Evolutionary conservation across 1,140 invertebrate species (phyloP).

Genomic region (Bombus confusus): DNA sequence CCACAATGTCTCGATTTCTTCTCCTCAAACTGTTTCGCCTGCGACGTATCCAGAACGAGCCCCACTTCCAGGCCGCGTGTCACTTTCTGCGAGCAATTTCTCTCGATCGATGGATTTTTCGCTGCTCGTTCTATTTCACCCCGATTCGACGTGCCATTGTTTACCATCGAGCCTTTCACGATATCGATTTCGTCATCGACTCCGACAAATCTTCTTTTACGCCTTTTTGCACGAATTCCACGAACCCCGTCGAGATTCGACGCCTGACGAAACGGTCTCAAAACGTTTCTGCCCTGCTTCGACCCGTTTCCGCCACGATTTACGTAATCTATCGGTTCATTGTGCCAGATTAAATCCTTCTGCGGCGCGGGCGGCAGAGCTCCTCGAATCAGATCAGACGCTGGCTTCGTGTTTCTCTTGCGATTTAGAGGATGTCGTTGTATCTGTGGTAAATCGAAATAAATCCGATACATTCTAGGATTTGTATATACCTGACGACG

Average conservation of each 20-base stretch:
- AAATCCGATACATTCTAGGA: not conserved
- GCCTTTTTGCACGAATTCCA: constrained; percentile 31
- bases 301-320: not conserved
- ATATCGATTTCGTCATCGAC: not conserved
- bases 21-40: not conserved
- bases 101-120: constrained; percentile 18
- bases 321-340: constrained; percentile 5
- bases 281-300: constrained; percentile 10
- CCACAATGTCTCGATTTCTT: constrained; percentile 27
- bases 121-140: constrained; percentile 20
- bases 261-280: constrained; percentile 5
- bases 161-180: constrained; percentile 35
- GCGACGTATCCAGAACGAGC: constrained; percentile 8
- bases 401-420: not conserved
- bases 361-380: too few relatives aligned
- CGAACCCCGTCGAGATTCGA: not conserved
- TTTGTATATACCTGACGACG: not conserved
- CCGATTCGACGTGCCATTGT: constrained; percentile 50
- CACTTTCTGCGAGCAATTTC: constrained; percentile 33
- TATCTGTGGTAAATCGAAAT: not conserved
- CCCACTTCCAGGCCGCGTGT: constrained; percentile 2
- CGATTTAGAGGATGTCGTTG: not conserved
- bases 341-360: not conserved
- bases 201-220: constrained; percentile 49
- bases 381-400: constrained; percentile 10